Conservation (phyloP, 1,140 invertebrate species). For the Danaus melanippus region DNA sequence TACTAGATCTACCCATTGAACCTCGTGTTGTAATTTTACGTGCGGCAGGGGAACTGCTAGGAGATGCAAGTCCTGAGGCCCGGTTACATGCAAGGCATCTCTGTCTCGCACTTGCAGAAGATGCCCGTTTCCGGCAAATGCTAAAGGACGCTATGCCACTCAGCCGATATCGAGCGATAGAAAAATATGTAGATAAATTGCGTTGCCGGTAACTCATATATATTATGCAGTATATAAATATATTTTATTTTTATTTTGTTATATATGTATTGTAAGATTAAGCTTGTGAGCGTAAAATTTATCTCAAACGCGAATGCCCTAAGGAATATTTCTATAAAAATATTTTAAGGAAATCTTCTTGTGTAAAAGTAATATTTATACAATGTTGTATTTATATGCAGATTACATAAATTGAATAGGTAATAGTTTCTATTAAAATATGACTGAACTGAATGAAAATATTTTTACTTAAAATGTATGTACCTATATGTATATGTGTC, state of each 20-base stretch:
- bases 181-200: slow-evolving; percentile 72
- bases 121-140: slow-evolving; percentile 76
- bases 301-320: not conserved
- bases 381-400: too few relatives aligned
- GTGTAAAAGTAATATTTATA: not conserved
- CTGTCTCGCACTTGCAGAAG: slow-evolving; percentile 75
- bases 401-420: too few relatives aligned
- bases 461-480: too few relatives aligned
- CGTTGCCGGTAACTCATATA: slow-evolving; percentile 34
- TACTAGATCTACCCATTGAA: slow-evolving; percentile 83
- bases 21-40: slow-evolving; percentile 85
- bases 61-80: slow-evolving; percentile 89
- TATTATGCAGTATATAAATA: not conserved
- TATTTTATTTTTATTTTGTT: too few relatives aligned
- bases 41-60: slow-evolving; percentile 85
- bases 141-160: slow-evolving; percentile 77
- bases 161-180: slow-evolving; percentile 77
- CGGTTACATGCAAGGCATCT: slow-evolving; percentile 81
- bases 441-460: too few relatives aligned
- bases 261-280: too few relatives aligned
- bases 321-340: not conserved
- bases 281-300: too few relatives aligned
- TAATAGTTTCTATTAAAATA: too few relatives aligned
- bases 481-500: too few relatives aligned
- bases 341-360: not conserved